A percentile compares a stretch with the other conserved stretches of the same genome.
phyloP scores from a whole-genome alignment of 2,797 vertebrate genomes.

The Sebastes miniatus region DNA sequence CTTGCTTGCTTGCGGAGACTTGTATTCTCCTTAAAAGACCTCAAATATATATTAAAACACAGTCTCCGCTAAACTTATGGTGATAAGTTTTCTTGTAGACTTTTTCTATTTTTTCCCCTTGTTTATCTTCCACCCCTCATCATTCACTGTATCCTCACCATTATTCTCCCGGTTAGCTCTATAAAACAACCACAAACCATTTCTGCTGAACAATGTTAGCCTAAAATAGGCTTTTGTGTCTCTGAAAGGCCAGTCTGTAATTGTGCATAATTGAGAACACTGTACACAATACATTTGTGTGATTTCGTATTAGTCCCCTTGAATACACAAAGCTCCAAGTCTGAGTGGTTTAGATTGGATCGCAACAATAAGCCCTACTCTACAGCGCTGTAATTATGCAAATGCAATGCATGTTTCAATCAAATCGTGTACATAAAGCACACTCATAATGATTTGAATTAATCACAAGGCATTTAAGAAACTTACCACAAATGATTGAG shows the following conservation, averaged over 20 bases:
- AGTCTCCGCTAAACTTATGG: conserved; percentile 1
- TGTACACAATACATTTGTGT: conserved; percentile 75
- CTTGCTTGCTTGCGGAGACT: neutral
- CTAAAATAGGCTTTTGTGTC: conserved; percentile 68
- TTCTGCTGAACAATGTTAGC: conserved; percentile 70
- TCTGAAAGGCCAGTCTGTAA: conserved; percentile 71
- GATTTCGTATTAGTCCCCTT: conserved; percentile 72
- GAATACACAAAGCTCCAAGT: conserved; percentile 72
- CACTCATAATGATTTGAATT: conserved; percentile 74
- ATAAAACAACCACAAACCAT: conserved; percentile 66
- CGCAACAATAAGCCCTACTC: conserved; percentile 73
- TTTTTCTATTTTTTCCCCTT: conserved; percentile 7
- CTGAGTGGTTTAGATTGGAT: conserved; percentile 78
- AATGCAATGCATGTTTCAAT: conserved; percentile 77
- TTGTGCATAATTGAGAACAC: conserved; percentile 77
- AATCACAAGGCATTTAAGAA: conserved; percentile 75
- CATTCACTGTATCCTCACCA: conserved; percentile 40
- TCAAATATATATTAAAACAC: neutral
- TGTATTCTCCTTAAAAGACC: neutral
- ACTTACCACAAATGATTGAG: conserved; percentile 70
- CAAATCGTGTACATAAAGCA: conserved; percentile 70
- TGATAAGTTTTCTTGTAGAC: conserved; percentile 24
- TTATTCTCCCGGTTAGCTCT: conserved; percentile 61
- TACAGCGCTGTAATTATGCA: conserved; percentile 72
- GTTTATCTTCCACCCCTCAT: conserved; percentile 46